Evolutionary conservation across 2,797 vertebrate genomes (phyloP).

Genomic region (Labeo calbasu): DNA sequence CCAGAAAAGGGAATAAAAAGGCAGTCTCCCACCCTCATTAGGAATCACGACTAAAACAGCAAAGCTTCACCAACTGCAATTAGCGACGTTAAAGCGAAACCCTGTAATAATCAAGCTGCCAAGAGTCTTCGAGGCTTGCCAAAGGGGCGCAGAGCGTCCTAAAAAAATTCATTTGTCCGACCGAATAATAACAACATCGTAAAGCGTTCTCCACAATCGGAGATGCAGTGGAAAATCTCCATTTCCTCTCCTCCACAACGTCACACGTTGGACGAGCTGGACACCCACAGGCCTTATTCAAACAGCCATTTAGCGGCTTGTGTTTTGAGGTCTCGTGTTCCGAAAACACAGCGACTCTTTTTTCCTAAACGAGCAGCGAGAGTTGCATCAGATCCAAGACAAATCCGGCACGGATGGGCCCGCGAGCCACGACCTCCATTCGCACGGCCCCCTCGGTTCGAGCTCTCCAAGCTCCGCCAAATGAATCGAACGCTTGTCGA

Average conservation of each 20-base stretch:
- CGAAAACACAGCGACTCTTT: slow-evolving; percentile 52
- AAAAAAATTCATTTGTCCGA: slow-evolving; percentile 42
- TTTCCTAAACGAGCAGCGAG: slow-evolving; percentile 50
- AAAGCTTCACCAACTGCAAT: background rate
- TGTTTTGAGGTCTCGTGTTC: slow-evolving; percentile 58
- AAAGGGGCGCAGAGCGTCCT: slow-evolving; percentile 1
- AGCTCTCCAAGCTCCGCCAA: slow-evolving; percentile 28
- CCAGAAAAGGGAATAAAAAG: background rate
- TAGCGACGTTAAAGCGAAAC: background rate
- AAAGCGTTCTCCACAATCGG: slow-evolving; percentile 34
- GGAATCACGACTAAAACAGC: slow-evolving; percentile 24
- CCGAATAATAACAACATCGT: slow-evolving; percentile 47
- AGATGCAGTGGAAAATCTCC: slow-evolving; percentile 52
- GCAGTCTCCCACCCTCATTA: background rate
- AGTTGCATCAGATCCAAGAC: slow-evolving; percentile 49
- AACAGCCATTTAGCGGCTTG: slow-evolving; percentile 51
- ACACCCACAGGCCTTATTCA: slow-evolving; percentile 49
- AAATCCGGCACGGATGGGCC: slow-evolving; percentile 41
- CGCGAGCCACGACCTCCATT: slow-evolving; percentile 21
- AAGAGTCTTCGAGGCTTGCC: slow-evolving; percentile 7
- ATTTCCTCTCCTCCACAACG: slow-evolving; percentile 34
- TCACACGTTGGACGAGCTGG: slow-evolving; percentile 47
- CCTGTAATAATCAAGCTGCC: slow-evolving; percentile 14
- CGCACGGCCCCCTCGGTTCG: slow-evolving; percentile 4
- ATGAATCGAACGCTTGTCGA: slow-evolving; percentile 58